These are phyloP conservation scores for Lobophora halterata DNA, from an alignment of 2,888 invertebrate genomes.

Conservation along the genomic window DNA sequence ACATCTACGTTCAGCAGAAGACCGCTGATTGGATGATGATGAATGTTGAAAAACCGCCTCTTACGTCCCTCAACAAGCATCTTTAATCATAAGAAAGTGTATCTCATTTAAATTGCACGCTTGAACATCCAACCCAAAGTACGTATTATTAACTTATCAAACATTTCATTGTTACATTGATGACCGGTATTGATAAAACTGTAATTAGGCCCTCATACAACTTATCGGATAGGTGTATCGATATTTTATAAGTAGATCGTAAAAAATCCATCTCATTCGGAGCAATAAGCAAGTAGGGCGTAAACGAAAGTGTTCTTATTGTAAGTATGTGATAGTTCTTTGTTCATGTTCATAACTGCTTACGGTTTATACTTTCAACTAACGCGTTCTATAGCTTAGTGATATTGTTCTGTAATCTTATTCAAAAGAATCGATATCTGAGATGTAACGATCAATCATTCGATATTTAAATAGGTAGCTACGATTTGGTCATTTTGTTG, in stretches of 20 bases:
- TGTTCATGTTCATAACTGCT: conserved; percentile 5
- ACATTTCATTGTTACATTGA: conserved; percentile 67
- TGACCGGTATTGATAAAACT: conserved; percentile 69
- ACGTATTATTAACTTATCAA: conserved; percentile 74
- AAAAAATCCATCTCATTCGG: conserved; percentile 59
- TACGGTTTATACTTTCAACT: conserved; percentile 2
- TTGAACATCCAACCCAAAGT: conserved; percentile 43
- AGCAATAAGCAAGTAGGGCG: conserved; percentile 18
- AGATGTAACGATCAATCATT: conserved; percentile 74
- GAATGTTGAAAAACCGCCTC: too few relatives aligned
- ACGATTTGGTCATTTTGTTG: conserved; percentile 31
- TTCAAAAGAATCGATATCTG: conserved; percentile 60
- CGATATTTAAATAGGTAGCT: conserved; percentile 64
- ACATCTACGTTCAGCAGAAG: too few relatives aligned
- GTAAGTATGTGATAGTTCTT: too few relatives aligned
- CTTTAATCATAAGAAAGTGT: too few relatives aligned
- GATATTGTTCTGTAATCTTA: conserved; percentile 2
- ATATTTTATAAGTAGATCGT: conserved; percentile 69
- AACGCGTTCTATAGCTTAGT: background rate
- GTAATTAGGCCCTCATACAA: conserved; percentile 73
- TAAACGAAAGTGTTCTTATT: conserved; percentile 37
- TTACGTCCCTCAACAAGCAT: too few relatives aligned
- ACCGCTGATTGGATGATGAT: too few relatives aligned
- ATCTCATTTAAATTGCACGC: too few relatives aligned
- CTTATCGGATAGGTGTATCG: conserved; percentile 75